Evolutionary conservation across 2,888 invertebrate species (phyloP).

Genomic region (Eupeodes latifasciatus): DNA sequence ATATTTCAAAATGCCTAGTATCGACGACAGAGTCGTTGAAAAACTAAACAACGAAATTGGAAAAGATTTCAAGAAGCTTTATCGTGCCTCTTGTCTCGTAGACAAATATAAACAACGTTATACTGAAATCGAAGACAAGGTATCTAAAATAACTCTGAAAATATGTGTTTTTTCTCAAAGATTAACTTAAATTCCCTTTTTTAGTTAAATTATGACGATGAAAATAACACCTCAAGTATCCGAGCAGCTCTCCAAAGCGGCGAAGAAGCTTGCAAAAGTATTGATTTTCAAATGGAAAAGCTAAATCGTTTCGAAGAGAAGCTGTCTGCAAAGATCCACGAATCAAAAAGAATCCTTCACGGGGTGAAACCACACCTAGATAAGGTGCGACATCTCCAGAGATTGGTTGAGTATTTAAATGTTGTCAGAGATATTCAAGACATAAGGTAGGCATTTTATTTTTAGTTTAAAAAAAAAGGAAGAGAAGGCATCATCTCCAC

Average conservation of each 20-base stretch:
- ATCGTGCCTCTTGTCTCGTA: slow-evolving; percentile 85
- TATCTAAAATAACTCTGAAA: slow-evolving; percentile 58
- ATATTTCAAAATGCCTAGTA: slow-evolving; percentile 79
- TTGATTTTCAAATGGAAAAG: slow-evolving; percentile 85
- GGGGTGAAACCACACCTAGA: slow-evolving; percentile 83
- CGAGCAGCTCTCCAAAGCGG: slow-evolving; percentile 88
- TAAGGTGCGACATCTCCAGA: slow-evolving; percentile 86
- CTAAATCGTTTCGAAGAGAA: slow-evolving; percentile 83
- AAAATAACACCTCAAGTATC: slow-evolving; percentile 87
- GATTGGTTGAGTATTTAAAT: slow-evolving; percentile 87
- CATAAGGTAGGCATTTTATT: slow-evolving; percentile 85
- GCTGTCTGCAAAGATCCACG: slow-evolving; percentile 85
- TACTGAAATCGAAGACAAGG: slow-evolving; percentile 79
- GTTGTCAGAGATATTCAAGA: slow-evolving; percentile 89
- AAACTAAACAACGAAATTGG: slow-evolving; percentile 86
- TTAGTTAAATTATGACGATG: slow-evolving; percentile 87
- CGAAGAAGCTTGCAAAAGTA: slow-evolving; percentile 84
- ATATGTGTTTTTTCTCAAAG: neutral
- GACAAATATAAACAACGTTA: slow-evolving; percentile 80
- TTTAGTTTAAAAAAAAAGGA: neutral
- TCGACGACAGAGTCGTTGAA: slow-evolving; percentile 83
- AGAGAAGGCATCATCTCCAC: neutral
- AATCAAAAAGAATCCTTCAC: slow-evolving; percentile 82
- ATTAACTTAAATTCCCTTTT: neutral
- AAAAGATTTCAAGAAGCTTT: slow-evolving; percentile 85